Conservation (phyloP, 2,113 vertebrate genomes). For the Pongo pygmaeus region DNA sequence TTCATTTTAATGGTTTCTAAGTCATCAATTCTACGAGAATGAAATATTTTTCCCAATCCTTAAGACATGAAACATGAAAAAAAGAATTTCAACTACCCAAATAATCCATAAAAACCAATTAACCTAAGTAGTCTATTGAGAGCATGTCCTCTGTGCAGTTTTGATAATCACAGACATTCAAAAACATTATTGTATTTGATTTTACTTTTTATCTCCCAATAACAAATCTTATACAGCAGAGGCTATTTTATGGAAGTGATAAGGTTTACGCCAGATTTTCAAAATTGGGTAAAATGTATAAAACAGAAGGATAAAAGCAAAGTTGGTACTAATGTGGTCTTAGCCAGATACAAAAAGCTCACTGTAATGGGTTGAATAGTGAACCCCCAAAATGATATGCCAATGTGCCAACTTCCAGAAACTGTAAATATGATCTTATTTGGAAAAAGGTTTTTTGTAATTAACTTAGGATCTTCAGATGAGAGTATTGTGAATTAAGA, state of each 20-base stretch:
- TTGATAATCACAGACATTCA: neutral
- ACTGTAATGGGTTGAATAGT: neutral
- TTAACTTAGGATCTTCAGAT: neutral
- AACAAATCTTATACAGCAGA: neutral
- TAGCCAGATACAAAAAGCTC: neutral
- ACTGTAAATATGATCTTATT: neutral
- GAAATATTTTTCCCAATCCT: conserved; percentile 18
- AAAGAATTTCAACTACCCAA: neutral
- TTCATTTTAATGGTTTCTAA: neutral
- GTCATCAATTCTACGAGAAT: neutral
- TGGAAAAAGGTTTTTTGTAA: neutral
- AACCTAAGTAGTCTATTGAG: neutral
- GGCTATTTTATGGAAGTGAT: neutral
- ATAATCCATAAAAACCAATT: conserved; percentile 20
- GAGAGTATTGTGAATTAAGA: neutral
- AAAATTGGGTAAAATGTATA: neutral
- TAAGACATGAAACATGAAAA: neutral
- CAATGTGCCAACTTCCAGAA: neutral
- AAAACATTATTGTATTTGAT: neutral
- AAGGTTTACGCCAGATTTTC: neutral
- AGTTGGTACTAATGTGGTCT: neutral
- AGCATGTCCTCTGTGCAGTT: neutral
- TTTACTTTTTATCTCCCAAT: neutral
- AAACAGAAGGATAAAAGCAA: neutral
- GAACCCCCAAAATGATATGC: neutral